Conservation (phyloP, 2,113 vertebrate genomes). For the Emydocephalus ijimae region DNA sequence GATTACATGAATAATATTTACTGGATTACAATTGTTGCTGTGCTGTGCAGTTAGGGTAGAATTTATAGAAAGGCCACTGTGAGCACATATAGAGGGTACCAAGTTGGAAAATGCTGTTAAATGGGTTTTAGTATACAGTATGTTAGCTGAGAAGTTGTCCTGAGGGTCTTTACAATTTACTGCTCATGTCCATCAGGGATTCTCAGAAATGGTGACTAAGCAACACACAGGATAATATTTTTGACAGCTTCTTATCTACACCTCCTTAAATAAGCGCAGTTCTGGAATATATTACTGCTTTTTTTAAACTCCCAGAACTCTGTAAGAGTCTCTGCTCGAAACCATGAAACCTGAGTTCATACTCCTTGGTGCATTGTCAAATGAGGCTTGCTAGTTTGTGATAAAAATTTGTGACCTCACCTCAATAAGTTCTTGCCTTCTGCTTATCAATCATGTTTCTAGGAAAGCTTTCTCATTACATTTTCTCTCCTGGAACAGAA, state of each 20-base stretch:
- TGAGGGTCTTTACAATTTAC: background rate
- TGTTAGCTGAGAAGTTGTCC: constrained; percentile 1
- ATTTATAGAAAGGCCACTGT: background rate
- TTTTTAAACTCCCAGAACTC: background rate
- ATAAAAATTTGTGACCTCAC: constrained; percentile 39
- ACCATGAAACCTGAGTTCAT: background rate
- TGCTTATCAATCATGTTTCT: constrained; percentile 34
- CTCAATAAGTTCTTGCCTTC: constrained; percentile 36
- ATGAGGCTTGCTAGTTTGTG: background rate
- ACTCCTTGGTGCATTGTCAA: constrained; percentile 35
- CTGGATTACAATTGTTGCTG: background rate
- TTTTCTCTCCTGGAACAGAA: constrained; percentile 9
- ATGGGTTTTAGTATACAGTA: background rate
- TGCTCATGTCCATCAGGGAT: background rate
- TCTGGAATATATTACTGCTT: background rate
- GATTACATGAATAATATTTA: background rate
- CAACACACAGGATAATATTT: background rate
- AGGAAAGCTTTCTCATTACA: constrained; percentile 2
- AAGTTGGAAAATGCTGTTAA: background rate
- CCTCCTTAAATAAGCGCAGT: background rate
- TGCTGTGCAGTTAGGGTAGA: background rate
- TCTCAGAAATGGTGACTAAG: constrained; percentile 10
- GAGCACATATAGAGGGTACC: background rate
- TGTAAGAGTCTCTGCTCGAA: constrained; percentile 14
- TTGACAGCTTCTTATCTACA: background rate